Base-by-base conservation (phyloP, 2,888 invertebrate genomes). In the Drosophila silvestris region DNA sequence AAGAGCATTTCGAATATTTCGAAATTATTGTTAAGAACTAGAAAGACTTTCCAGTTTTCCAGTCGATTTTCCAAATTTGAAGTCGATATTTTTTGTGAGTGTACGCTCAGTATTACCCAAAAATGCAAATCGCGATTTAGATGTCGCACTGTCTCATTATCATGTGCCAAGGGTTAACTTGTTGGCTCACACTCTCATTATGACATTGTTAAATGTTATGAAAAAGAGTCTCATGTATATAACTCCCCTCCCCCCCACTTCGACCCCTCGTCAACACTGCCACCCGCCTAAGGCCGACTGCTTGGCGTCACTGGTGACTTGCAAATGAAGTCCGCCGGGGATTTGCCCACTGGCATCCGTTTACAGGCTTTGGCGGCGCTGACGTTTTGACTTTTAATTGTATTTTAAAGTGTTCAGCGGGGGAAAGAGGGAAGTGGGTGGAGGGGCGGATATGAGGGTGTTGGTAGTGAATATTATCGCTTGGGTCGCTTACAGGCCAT, bases 161-260 rank as follows among this genome's bases (percentile, higher is more conserved):
- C 70, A 81, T 79, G 26, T 47, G 71, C 79, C 75, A 79, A 74
- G 80, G 80, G 80, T 80, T 80, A 80, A 80, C 52, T 70, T 62
- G 66, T 47, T 82, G 82, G 70, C 68, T 10, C 57, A 58, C 57
- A 61, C 87, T n/a, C 57, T 69, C 80, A 85, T 86, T 89, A 86
- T 87, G 85, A 84, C 82, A 82, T 78, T 90, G 91, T 91, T 91
- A 91, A 91, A 91, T 91, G 91, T 91, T 90, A 90, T 87, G 91
- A 90, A 85, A 81, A 83, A 83, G 81, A 76, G 76, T 77, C 85
- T 81, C 78, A 72, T 76, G 73, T 78, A 79, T 53, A 53, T 56
- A 37, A 39, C 56, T n/a, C 32, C 44, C 35, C 53, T 14, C 22
- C 12, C 6, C 16, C 14, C 52, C 19, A 19, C 14, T 16, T 2